phyloP scores from a whole-genome alignment of 2,888 invertebrate genomes.

The Yponomeuta plumbellus region DNA sequence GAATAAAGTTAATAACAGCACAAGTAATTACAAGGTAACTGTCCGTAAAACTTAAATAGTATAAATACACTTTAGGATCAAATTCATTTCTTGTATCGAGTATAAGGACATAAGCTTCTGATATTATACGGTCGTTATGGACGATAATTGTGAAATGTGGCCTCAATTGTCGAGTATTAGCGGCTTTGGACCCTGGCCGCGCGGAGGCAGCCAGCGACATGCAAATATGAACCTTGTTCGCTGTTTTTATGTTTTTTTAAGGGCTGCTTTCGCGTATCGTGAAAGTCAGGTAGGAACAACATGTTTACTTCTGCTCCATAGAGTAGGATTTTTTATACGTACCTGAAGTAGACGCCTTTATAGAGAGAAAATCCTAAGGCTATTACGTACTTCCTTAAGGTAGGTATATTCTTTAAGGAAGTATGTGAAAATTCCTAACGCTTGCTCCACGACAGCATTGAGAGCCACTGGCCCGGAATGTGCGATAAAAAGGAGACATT shows the following conservation, averaged over 20 bases:
- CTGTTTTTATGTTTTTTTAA: background rate
- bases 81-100: slow-evolving; percentile 38
- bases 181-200: slow-evolving; percentile 58
- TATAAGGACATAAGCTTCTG: slow-evolving; percentile 45
- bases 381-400: background rate
- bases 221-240: slow-evolving; percentile 36
- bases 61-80: slow-evolving; percentile 24
- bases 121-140: slow-evolving; percentile 70
- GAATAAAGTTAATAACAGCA: too few species aligned
- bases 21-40: too few species aligned
- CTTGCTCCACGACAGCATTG: background rate
- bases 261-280: background rate
- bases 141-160: slow-evolving; percentile 72
- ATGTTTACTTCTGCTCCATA: background rate
- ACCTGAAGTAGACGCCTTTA: background rate
- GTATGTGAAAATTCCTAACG: background rate
- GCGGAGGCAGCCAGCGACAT: slow-evolving; percentile 44
- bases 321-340: background rate
- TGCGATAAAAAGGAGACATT: slow-evolving; percentile 1
- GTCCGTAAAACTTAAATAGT: too few species aligned
- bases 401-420: background rate
- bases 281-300: background rate
- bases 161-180: slow-evolving; percentile 69
- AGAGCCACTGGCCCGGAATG: slow-evolving; percentile 12
- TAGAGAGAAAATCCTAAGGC: background rate